A percentile compares a stretch with the other conserved stretches of the same genome.
These are phyloP conservation scores for Phytoseiulus persimilis DNA, from an alignment of 2,888 invertebrate genomes.

Conservation along the genomic window DNA sequence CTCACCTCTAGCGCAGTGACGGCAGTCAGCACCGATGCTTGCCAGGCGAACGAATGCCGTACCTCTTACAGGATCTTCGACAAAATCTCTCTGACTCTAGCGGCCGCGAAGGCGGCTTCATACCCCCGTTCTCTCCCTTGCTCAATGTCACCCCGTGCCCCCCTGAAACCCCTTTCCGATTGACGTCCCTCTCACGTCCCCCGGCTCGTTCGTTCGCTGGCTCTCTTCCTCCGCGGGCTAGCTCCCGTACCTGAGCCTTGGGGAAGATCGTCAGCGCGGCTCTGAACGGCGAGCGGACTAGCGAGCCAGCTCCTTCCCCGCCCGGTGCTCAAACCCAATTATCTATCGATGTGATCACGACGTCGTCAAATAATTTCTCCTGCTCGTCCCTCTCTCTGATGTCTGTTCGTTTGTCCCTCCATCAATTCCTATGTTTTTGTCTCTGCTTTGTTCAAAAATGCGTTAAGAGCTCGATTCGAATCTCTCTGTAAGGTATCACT, in stretches of 20 bases:
- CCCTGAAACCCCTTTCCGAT: not conserved
- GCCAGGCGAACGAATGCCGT: not conserved
- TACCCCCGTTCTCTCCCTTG: not conserved
- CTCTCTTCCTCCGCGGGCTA: too few species aligned
- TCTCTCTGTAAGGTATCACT: not conserved
- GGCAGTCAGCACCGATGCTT: not conserved
- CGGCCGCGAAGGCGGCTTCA: not conserved
- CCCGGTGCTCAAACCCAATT: not conserved
- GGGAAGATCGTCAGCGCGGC: not conserved
- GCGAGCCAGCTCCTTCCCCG: not conserved
- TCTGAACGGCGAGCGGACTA: not conserved
- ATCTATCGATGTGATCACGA: constrained; percentile 5
- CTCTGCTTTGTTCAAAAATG: not conserved
- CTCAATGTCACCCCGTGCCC: not conserved
- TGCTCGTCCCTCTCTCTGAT: not conserved
- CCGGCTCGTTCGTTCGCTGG: not conserved
- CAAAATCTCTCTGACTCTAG: not conserved
- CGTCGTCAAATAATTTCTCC: not conserved
- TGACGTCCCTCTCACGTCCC: not conserved
- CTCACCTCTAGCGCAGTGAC: not conserved
- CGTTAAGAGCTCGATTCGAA: not conserved
- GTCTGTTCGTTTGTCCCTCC: not conserved
- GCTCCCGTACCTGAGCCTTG: not conserved
- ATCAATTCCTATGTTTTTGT: not conserved
- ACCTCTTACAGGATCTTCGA: not conserved